Evolutionary conservation across 2,797 vertebrate species (phyloP).

Genomic region (Pristis pectinata): DNA sequence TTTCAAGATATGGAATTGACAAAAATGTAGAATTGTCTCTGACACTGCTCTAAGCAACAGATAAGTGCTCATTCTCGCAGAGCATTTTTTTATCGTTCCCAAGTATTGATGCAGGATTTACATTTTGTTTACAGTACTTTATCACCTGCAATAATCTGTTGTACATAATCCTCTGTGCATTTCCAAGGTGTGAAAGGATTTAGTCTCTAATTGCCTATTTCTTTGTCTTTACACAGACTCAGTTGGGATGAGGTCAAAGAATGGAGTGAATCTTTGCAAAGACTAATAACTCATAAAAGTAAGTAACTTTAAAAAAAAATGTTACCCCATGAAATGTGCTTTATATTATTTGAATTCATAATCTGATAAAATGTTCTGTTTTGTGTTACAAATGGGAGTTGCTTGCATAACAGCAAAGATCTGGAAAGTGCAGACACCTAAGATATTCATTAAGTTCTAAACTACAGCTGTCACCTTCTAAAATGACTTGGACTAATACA

Average conservation of each 20-base stretch:
- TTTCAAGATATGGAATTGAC: background rate
- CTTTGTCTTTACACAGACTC: conserved; percentile 52
- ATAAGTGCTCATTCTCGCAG: background rate
- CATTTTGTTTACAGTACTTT: background rate
- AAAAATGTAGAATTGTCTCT: background rate
- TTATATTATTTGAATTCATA: too few relatives aligned
- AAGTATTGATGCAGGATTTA: too few relatives aligned
- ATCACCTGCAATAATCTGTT: background rate
- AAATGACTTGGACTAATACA: background rate
- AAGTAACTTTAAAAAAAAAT: conserved; percentile 49
- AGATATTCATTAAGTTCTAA: background rate
- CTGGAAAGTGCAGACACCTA: background rate
- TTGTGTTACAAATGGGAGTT: background rate
- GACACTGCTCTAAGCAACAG: background rate
- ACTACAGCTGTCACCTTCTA: background rate
- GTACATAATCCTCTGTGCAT: background rate
- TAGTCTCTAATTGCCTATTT: background rate
- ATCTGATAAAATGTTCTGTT: too few relatives aligned
- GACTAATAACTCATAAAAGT: conserved; percentile 75
- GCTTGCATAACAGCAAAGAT: background rate
- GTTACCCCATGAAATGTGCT: background rate
- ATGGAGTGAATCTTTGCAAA: conserved; percentile 81
- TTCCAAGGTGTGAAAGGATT: background rate
- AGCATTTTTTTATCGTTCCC: background rate
- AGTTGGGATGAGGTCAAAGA: conserved; percentile 68